Base-by-base conservation (phyloP, 92 coral and sea anemone species). In the Porites lobata region DNA sequence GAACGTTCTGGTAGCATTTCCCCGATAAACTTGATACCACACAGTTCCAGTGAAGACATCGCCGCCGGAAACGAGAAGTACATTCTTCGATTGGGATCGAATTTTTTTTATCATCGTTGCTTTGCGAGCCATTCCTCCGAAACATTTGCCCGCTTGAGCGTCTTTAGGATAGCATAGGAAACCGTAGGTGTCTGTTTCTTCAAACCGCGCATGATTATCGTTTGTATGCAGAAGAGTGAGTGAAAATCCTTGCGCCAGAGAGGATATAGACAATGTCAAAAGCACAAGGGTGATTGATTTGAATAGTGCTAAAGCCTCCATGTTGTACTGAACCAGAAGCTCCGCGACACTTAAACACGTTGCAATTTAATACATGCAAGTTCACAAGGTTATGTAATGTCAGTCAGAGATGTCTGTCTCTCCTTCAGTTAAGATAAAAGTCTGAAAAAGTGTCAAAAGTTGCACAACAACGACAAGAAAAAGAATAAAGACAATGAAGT, bases 151-250 rank as follows among this genome's bases (percentile, higher is more conserved):
- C 1, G 86, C 88, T 15, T 69, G 70, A 6, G 84, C 86, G 56
- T 89, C 93, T 61, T 72, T 87, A 7, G 92, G 89, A 17, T 81
- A 90, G 72, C 99, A 96, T 71, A 84, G 29, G 65, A 78, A 86
- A 4, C 99, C 99, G 72, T 50, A 83, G 6, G 85, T 19, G 82
- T 96, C 94, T 1, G 93, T 90, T 61, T 96, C 98, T 71, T 88
- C 99, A 62, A 96, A 90, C 7, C 98, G 87, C 9, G 91, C 94
- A 63, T 96, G 99, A 51, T 95, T 69, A 69, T 96, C 99, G 73
- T 96, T 96, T 4, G 99, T 96, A 85, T 96, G 99, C n/a, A 96
- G 78, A 47, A 96, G 76, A 0, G 98, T 96, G 3, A 96, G 79
- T 13, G 91, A 87, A 58, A 87, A 90, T 51, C 84, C 82, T 64